Evolutionary conservation across 2,113 vertebrate species (phyloP).

Genomic region (Natator depressus): DNA sequence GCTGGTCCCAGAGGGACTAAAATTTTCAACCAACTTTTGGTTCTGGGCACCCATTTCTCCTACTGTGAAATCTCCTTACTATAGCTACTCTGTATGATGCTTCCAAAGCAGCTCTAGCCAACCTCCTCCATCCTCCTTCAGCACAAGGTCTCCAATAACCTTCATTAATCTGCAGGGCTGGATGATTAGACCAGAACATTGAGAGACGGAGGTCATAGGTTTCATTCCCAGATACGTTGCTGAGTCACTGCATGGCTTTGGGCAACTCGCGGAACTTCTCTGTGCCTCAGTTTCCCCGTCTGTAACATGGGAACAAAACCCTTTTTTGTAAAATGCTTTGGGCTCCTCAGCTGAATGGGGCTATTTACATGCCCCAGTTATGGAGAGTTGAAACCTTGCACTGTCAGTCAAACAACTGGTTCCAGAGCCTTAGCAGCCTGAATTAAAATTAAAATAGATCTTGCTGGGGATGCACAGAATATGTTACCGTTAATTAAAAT

Average conservation of each 20-base stretch:
- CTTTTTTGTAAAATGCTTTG: fast-evolving
- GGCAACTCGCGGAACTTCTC: not conserved
- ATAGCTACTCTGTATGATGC: not conserved
- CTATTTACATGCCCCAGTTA: fast-evolving
- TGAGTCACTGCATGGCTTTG: fast-evolving
- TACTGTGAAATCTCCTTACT: not conserved
- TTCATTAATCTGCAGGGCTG: fast-evolving
- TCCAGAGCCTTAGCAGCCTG: not conserved
- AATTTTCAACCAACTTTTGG: not conserved
- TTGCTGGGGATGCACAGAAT: fast-evolving
- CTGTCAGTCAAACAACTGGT: not conserved
- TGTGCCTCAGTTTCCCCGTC: fast-evolving
- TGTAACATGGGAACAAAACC: fast-evolving
- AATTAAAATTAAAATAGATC: not conserved
- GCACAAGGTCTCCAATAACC: no score
- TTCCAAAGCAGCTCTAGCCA: not conserved
- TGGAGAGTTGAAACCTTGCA: not conserved
- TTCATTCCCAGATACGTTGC: not conserved
- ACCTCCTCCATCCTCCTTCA: fast-evolving
- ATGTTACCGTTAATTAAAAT: not conserved
- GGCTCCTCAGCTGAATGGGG: not conserved
- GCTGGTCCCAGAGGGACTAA: fast-evolving
- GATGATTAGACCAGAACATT: not conserved
- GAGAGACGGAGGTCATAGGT: not conserved
- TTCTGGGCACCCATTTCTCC: no score